Percentiles rank a stretch among this genome's conserved stretches.
Conservation (phyloP, 2,888 invertebrate species). For the Corbicula japonica region DNA sequence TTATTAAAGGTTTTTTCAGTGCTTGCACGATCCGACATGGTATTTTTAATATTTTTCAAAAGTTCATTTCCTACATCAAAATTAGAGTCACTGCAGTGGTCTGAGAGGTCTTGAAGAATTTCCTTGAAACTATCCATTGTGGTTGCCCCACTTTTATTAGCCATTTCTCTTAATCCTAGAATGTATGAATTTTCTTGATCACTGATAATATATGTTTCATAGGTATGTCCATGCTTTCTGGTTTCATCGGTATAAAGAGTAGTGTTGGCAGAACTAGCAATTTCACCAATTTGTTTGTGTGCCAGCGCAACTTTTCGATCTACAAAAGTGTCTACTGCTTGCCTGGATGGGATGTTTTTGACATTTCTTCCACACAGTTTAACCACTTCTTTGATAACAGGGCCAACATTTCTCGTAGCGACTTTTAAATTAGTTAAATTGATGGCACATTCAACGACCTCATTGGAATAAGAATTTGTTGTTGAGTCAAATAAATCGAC, state of each 20-base stretch:
- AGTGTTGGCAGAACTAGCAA: slow-evolving; percentile 21
- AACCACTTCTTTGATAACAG: slow-evolving; percentile 25
- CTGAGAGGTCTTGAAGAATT: slow-evolving; percentile 35
- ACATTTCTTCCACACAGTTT: slow-evolving; percentile 42
- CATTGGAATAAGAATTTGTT: slow-evolving; percentile 2
- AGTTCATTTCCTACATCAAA: slow-evolving; percentile 44
- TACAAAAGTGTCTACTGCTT: slow-evolving; percentile 48
- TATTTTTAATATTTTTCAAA: slow-evolving; percentile 55
- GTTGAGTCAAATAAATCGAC: slow-evolving; percentile 15
- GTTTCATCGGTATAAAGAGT: slow-evolving; percentile 67
- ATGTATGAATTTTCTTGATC: slow-evolving; percentile 55
- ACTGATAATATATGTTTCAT: slow-evolving; percentile 53
- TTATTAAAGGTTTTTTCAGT: slow-evolving; percentile 62
- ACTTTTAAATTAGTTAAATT: slow-evolving; percentile 43
- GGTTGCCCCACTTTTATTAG: slow-evolving; percentile 42
- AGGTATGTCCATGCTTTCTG: slow-evolving; percentile 52
- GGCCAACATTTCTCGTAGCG: slow-evolving; percentile 40
- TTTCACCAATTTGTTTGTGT: slow-evolving; percentile 36
- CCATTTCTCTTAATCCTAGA: slow-evolving; percentile 45
- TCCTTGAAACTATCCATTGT: slow-evolving; percentile 50
- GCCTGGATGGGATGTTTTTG: slow-evolving; percentile 37
- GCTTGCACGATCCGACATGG: slow-evolving; percentile 61
- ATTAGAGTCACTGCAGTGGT: slow-evolving; percentile 34
- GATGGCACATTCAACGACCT: slow-evolving; percentile 21
- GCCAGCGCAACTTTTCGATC: slow-evolving; percentile 42